Conservation (phyloP, 1,140 invertebrate genomes). For the Heliothis subflexa region DNA sequence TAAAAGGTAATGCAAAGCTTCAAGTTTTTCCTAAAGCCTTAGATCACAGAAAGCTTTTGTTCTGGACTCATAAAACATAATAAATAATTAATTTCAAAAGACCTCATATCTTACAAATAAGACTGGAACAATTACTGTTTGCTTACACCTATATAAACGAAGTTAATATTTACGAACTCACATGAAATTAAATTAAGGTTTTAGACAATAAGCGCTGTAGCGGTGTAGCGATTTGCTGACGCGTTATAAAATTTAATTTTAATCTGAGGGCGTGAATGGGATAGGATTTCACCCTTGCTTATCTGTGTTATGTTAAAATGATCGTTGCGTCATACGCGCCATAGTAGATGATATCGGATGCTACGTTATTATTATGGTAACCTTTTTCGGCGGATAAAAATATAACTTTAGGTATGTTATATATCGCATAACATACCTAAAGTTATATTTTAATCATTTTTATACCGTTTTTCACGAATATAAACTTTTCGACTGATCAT, state of each 20-base stretch:
- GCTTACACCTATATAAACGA: constrained; percentile 51
- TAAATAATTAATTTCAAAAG: constrained; percentile 14
- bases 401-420: too few species aligned
- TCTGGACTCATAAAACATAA: constrained; percentile 6
- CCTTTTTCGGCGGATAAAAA: constrained; percentile 12
- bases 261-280: constrained; percentile 81
- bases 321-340: constrained; percentile 62
- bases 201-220: constrained; percentile 69
- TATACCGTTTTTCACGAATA: too few species aligned
- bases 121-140: constrained; percentile 44
- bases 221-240: constrained; percentile 68
- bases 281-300: constrained; percentile 82
- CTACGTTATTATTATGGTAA: constrained; percentile 39
- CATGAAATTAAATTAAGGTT: constrained; percentile 75
- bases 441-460: too few species aligned
- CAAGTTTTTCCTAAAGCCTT: background rate
- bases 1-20: background rate
- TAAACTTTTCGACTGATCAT: constrained; percentile 19
- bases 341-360: constrained; percentile 55
- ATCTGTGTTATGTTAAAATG: constrained; percentile 67
- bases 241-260: constrained; percentile 84
- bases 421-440: too few species aligned
- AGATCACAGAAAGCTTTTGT: background rate
- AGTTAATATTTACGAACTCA: constrained; percentile 64
- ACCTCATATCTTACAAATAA: constrained; percentile 30